Percentiles rank a stretch among this genome's conserved stretches.
These are phyloP conservation scores for Ricordea florida DNA, from an alignment of 92 coral and sea anemone genomes.

Conservation along the genomic window DNA sequence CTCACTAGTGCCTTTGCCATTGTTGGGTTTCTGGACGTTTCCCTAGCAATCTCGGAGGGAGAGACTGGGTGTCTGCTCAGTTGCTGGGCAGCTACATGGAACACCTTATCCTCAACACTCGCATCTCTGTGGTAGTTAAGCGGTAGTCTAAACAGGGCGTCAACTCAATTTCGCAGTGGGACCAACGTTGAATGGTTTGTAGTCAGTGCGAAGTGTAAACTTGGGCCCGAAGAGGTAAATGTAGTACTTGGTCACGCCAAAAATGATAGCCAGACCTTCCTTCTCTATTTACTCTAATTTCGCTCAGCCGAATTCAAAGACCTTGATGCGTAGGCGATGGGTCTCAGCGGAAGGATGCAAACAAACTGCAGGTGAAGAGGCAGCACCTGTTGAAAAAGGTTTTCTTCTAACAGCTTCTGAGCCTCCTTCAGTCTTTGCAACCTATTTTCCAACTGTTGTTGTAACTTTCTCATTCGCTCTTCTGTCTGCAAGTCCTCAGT, in stretches of 20 bases:
- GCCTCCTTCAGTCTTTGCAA: slow-evolving; percentile 83
- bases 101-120: slow-evolving; percentile 25
- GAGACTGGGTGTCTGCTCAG: slow-evolving; percentile 30
- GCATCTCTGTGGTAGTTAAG: slow-evolving; percentile 16
- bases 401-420: slow-evolving; percentile 74
- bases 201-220: slow-evolving; percentile 55
- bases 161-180: slow-evolving; percentile 58
- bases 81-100: slow-evolving; percentile 23
- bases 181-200: slow-evolving; percentile 59
- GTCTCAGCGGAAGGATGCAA: no score
- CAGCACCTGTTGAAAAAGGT: no score
- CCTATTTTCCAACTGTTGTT: slow-evolving; percentile 73
- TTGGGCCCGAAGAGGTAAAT: slow-evolving; percentile 39
- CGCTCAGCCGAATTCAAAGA: slow-evolving; percentile 32
- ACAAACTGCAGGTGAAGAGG: no score
- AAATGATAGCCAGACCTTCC: slow-evolving; percentile 48
- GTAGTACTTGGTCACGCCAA: slow-evolving; percentile 42
- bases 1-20: slow-evolving; percentile 5
- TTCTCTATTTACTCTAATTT: slow-evolving; percentile 43
- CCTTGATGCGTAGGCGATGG: slow-evolving; percentile 44
- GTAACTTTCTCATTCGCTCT: slow-evolving; percentile 63
- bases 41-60: slow-evolving; percentile 13
- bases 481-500: slow-evolving; percentile 51
- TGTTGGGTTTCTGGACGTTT: slow-evolving; percentile 13
- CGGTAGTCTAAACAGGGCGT: slow-evolving; percentile 49